Conservation (phyloP, 2,797 vertebrate species). For the Sylvia borin region DNA sequence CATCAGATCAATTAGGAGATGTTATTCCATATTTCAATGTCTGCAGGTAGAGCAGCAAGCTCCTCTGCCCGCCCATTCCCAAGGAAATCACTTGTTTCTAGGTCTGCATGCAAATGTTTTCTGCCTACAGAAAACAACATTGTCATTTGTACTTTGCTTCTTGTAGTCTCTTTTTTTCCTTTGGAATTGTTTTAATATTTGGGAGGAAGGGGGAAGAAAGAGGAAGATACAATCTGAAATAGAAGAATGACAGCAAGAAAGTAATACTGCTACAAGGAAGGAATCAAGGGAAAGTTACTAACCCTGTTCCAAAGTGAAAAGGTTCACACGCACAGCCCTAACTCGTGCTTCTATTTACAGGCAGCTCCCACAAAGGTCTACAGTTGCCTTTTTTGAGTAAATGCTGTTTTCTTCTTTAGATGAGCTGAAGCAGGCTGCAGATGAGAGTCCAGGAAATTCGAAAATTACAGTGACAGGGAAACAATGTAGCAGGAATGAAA, state of each 20-base stretch:
- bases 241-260: not conserved
- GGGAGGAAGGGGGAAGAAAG: not conserved
- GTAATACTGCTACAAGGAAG: not conserved
- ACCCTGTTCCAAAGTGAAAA: not conserved
- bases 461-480: not conserved
- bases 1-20: not conserved
- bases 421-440: not conserved
- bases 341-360: not conserved
- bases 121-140: not conserved
- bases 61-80: not conserved
- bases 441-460: not conserved
- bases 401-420: not conserved
- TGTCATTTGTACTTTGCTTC: not conserved
- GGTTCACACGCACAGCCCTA: fast-evolving
- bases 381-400: not conserved
- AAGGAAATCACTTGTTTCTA: not conserved
- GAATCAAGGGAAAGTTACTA: not conserved
- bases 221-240: not conserved
- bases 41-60: not conserved
- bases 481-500: not conserved
- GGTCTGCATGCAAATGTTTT: not conserved
- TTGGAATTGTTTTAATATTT: not conserved
- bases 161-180: not conserved
- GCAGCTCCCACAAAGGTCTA: not conserved
- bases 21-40: not conserved